phyloP scores from a whole-genome alignment of 2,113 vertebrate species.

The Mesitornis unicolor region DNA sequence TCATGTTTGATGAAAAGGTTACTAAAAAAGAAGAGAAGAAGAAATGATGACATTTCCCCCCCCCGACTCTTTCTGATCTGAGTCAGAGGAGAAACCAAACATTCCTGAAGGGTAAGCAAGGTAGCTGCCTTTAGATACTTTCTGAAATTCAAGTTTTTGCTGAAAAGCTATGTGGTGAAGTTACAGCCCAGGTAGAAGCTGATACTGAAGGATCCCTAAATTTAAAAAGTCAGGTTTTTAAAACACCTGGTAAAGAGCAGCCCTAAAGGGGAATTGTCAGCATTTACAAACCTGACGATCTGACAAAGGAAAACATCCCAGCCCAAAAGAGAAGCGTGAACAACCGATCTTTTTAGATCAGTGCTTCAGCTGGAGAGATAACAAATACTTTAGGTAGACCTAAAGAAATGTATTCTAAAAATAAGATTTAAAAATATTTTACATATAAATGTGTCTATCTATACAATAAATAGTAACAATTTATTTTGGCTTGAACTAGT shows the following conservation, averaged over 20 bases:
- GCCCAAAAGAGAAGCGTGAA: neutral
- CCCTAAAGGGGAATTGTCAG: neutral
- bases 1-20: conserved; percentile 21
- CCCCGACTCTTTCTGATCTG: neutral
- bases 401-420: neutral
- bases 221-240: neutral
- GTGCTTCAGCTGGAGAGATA: neutral
- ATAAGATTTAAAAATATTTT: neutral
- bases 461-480: neutral
- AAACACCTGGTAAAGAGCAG: neutral
- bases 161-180: neutral
- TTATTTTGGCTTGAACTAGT: neutral
- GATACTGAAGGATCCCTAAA: neutral
- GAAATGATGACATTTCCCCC: conserved; percentile 2
- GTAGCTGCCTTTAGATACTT: neutral
- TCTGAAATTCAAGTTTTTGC: neutral
- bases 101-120: neutral
- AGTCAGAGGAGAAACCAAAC: neutral
- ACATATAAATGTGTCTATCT: neutral
- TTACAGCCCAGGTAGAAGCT: neutral
- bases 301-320: neutral
- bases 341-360: neutral
- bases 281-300: neutral
- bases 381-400: neutral
- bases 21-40: neutral